A percentile compares a stretch with the other conserved stretches of the same genome.
phyloP scores from a whole-genome alignment of 2,113 vertebrate species.

The Gambusia affinis region DNA sequence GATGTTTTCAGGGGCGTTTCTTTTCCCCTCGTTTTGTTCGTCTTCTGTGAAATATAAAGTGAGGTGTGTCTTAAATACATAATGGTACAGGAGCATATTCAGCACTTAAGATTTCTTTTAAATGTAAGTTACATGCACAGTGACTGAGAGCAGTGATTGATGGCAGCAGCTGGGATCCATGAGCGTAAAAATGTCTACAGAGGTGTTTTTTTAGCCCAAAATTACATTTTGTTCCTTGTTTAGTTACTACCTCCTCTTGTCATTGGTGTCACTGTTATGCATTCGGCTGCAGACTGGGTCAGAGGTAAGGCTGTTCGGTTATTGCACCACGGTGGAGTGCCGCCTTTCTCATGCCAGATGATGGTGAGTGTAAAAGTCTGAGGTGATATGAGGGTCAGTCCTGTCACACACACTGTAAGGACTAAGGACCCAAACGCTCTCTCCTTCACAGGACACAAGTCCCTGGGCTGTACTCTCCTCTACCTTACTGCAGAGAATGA shows the following conservation, averaged over 20 bases:
- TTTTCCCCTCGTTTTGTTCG: constrained; percentile 5
- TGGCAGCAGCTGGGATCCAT: constrained; percentile 28
- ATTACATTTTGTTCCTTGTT: constrained; percentile 1
- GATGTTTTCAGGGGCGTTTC: background rate
- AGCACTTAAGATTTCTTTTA: background rate
- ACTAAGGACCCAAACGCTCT: background rate
- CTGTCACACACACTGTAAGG: constrained; percentile 34
- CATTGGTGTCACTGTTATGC: constrained; percentile 5
- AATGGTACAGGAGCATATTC: background rate
- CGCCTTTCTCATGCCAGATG: constrained; percentile 3
- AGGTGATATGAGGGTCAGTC: constrained; percentile 40
- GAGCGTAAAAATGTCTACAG: background rate
- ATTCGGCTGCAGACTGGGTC: constrained; percentile 16
- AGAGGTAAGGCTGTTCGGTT: constrained; percentile 34
- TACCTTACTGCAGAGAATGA: constrained; percentile 22
- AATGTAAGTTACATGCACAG: constrained; percentile 10
- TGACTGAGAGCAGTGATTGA: constrained; percentile 6
- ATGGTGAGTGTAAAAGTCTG: background rate
- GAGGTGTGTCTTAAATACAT: constrained; percentile 2
- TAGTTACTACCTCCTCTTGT: constrained; percentile 38
- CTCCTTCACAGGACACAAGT: background rate
- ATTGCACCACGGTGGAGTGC: constrained; percentile 10
- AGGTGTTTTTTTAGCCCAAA: constrained; percentile 17
- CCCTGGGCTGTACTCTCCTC: background rate
- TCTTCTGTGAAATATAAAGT: background rate